Conservation (phyloP, 2,113 vertebrate species). For the Mesocricetus auratus region DNA sequence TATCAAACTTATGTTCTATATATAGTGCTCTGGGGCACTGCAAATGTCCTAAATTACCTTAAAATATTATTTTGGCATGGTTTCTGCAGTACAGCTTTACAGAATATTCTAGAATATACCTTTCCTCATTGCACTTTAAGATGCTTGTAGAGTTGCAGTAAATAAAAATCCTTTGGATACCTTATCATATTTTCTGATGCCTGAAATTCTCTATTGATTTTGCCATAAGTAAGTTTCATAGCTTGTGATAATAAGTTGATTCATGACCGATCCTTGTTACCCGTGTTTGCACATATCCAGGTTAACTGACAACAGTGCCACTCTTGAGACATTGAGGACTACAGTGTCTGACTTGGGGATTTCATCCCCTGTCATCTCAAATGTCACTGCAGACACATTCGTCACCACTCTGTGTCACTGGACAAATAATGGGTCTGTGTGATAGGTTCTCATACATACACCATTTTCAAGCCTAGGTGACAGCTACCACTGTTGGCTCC, state of each 20-base stretch:
- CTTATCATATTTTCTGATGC: not conserved
- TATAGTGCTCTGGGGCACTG: not conserved
- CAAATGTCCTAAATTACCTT: not conserved
- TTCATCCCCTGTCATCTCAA: conserved; percentile 83
- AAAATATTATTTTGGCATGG: not conserved
- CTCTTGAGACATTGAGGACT: conserved; percentile 76
- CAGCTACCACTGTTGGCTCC: conserved; percentile 81
- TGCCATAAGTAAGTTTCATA: conserved; percentile 15
- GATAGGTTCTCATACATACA: conserved; percentile 77
- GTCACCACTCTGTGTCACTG: conserved; percentile 79
- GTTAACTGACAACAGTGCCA: conserved; percentile 75
- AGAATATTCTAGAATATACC: not conserved
- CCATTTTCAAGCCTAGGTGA: conserved; percentile 69
- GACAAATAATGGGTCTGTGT: conserved; percentile 78
- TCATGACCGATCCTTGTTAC: conserved; percentile 1
- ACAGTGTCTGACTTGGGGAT: conserved; percentile 76
- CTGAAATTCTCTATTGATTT: conserved; percentile 55
- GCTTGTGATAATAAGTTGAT: conserved; percentile 68
- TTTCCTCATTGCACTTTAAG: conserved; percentile 41
- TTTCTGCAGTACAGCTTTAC: not conserved
- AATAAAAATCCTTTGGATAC: conserved; percentile 28
- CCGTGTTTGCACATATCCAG: conserved; percentile 63
- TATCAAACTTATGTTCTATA: not conserved
- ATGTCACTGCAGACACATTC: conserved; percentile 86
- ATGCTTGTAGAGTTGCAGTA: conserved; percentile 56